phyloP scores from a whole-genome alignment of 2,888 invertebrate genomes.

The Schizaphis graminum region DNA sequence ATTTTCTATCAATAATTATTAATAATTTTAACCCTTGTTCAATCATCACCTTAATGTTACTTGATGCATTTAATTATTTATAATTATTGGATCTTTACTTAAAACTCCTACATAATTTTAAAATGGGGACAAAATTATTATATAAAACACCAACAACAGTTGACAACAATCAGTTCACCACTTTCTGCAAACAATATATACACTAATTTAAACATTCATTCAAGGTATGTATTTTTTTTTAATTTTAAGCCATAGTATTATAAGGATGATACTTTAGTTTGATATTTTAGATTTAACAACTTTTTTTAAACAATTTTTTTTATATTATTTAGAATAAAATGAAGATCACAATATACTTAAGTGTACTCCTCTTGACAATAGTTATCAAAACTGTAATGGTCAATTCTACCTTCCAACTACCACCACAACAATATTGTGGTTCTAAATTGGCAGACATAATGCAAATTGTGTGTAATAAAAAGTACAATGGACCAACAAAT shows the following conservation, averaged over 20 bases:
- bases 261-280: background rate
- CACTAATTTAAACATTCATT: background rate
- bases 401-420: background rate
- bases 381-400: constrained; percentile 26
- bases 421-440: constrained; percentile 54
- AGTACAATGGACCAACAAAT: constrained; percentile 32
- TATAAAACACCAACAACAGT: constrained; percentile 20
- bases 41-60: constrained; percentile 41
- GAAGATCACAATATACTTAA: constrained; percentile 53
- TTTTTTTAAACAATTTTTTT: background rate
- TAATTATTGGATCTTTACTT: background rate
- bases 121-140: background rate
- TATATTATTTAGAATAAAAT: constrained; percentile 45
- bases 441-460: constrained; percentile 57
- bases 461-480: constrained; percentile 33
- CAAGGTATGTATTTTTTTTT: constrained; percentile 35
- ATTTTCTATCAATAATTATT: constrained; percentile 46
- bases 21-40: constrained; percentile 31
- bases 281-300: background rate
- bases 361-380: constrained; percentile 23
- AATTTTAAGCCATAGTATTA: background rate
- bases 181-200: background rate
- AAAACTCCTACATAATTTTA: constrained; percentile 20
- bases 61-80: constrained; percentile 57
- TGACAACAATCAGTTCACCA: constrained; percentile 28